These are phyloP conservation scores for Terrapene triunguis DNA, from an alignment of 2,113 vertebrate genomes.

Conservation along the genomic window DNA sequence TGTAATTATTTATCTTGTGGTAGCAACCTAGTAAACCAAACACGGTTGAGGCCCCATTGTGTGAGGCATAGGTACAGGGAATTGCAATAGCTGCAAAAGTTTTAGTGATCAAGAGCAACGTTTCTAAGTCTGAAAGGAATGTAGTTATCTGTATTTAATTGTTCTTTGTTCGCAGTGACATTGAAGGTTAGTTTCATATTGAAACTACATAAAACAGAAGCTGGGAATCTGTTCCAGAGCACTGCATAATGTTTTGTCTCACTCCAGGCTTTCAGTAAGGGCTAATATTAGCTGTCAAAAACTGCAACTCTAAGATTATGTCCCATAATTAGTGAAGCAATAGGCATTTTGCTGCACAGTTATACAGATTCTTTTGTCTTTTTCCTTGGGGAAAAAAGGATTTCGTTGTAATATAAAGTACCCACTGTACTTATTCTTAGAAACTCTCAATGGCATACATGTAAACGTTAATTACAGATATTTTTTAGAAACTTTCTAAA, in stretches of 20 bases:
- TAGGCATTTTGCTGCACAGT: accelerated
- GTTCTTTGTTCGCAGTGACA: background rate
- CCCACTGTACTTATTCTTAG: background rate
- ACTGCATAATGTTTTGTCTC: background rate
- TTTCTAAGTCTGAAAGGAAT: accelerated
- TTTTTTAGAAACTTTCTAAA: background rate
- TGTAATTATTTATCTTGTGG: background rate
- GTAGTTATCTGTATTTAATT: accelerated
- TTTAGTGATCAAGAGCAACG: accelerated
- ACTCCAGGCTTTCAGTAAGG: background rate
- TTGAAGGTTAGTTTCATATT: accelerated
- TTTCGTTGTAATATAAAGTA: background rate
- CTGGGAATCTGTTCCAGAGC: background rate
- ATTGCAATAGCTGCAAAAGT: background rate
- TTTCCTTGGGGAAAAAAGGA: background rate
- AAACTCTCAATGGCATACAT: background rate
- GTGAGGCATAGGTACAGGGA: background rate
- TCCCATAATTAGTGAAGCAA: background rate
- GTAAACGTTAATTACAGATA: background rate
- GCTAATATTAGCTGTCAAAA: background rate
- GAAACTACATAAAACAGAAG: background rate
- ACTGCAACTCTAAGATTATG: background rate
- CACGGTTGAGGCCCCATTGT: background rate
- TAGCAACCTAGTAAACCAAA: background rate
- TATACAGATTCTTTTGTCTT: background rate